Base-by-base conservation (phyloP, 2,113 vertebrate species). In the Dascyllus trimaculatus region DNA sequence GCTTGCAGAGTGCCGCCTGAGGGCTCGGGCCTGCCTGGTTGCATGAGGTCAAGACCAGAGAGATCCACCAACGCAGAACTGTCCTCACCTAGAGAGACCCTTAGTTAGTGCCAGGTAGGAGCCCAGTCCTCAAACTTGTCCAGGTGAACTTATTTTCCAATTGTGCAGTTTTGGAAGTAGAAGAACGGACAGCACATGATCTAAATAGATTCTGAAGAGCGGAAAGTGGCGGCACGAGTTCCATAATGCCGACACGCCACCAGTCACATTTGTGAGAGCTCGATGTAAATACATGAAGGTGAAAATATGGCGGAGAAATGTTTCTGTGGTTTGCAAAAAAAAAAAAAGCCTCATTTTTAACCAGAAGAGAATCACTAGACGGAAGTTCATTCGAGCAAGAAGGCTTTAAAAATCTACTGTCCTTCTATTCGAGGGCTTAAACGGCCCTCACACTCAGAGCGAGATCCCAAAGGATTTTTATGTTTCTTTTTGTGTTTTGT, bases 161-260 rank as follows among this genome's bases (percentile, higher is more conserved):
- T 86, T 87, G 89, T 90, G 90, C 89, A 86, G 78, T 85, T 29
- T 86, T 83, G 72, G 79, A 85, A 80, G 84, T 75, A 69, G 65
- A 75, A 86, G 71, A 82, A 84, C 82, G 76, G 56, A 88, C 75
- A 82, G 75, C 85, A 62, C 76, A 18, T 53, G n/a, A 78, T 65
- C 35, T 74, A 64, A 68, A 58, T 57, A 35, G 48, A 72, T 81
- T 81, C 69, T 25, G 60, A 58, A 75, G 48, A 83, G 75, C 78
- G 66, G 75, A 58, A 85, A 81, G 80, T 66, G 83, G 63, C 26
- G 60, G 64, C 56, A 59, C 49, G 67, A 71, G 85, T 82, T 72
- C 53, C 21, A 19, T 70, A 51, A 82, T 25, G 82, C 25, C 13
- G 25, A 71, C 46, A 54, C 53, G 80, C 82, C 87, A 61, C 76